Percentiles rank a stretch among this genome's conserved stretches.
phyloP scores from a whole-genome alignment of 2,797 vertebrate genomes.

The Gadopsis bispinosus region DNA sequence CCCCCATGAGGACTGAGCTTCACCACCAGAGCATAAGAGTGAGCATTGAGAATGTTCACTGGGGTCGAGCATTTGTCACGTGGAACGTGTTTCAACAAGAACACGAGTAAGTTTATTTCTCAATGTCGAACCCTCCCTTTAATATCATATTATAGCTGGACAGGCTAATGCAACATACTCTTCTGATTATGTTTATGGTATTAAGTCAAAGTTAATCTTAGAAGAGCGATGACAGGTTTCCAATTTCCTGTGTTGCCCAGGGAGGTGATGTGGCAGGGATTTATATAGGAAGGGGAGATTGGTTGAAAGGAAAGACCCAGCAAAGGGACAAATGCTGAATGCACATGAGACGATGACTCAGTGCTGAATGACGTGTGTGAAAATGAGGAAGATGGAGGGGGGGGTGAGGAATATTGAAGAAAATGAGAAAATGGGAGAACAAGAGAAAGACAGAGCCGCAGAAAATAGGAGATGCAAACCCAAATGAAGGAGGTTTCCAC shows the following conservation, averaged over 20 bases:
- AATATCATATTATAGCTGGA: neutral
- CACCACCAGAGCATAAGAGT: no score
- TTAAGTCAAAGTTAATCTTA: constrained; percentile 41
- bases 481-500: constrained; percentile 1
- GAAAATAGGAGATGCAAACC: neutral
- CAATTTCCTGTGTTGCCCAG: constrained; percentile 48
- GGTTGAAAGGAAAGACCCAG: constrained; percentile 14
- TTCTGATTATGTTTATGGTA: neutral
- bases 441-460: neutral
- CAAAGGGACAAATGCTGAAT: constrained; percentile 47
- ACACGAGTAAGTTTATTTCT: neutral
- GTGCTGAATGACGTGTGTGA: constrained; percentile 28
- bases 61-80: neutral
- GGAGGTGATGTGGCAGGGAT: constrained; percentile 55
- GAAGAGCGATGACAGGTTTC: constrained; percentile 37
- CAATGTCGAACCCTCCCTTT: neutral
- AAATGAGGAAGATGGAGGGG: neutral
- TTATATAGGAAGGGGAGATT: constrained; percentile 49
- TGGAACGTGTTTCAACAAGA: neutral
- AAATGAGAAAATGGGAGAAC: neutral
- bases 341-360: constrained; percentile 62
- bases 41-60: neutral
- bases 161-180: neutral
- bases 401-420: neutral
- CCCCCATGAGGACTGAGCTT: no score